Conservation (phyloP, 2,888 invertebrate species). For the Clitarchus hookeri region DNA sequence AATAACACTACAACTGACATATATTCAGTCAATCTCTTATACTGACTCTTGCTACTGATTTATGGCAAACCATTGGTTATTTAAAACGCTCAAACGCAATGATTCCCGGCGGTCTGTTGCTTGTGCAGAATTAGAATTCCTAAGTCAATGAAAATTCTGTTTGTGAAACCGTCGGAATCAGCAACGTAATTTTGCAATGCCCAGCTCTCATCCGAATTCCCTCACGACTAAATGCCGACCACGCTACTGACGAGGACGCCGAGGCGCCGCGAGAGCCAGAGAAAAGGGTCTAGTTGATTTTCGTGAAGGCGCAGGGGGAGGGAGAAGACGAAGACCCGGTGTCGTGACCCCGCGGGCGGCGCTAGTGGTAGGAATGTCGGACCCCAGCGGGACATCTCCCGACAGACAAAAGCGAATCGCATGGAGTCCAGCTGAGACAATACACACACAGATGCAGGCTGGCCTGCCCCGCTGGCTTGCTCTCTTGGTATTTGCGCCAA, state of each 20-base stretch:
- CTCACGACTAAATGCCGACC: background rate
- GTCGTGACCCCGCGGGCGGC: background rate
- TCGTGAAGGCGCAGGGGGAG: no score
- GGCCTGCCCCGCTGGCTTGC: background rate
- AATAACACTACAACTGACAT: no score
- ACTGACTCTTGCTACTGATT: no score
- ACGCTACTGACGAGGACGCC: background rate
- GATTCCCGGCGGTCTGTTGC: no score
- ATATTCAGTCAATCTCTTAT: no score
- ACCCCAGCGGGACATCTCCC: background rate
- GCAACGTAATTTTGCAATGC: no score
- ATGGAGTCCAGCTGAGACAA: slow-evolving; percentile 8
- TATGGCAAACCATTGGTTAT: no score
- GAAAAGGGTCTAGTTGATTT: background rate
- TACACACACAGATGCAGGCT: background rate
- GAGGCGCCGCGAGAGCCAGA: background rate
- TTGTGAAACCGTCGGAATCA: no score
- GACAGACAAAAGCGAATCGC: slow-evolving; percentile 14
- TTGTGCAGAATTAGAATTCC: no score
- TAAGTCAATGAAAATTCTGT: no score
- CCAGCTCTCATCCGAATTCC: no score
- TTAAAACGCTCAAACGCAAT: no score
- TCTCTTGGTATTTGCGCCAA: background rate
- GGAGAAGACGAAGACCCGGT: background rate
- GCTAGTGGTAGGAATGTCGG: background rate